Percentiles rank a stretch among this genome's conserved stretches.
phyloP scores from a whole-genome alignment of 2,113 vertebrate species.

The Trichechus manatus region DNA sequence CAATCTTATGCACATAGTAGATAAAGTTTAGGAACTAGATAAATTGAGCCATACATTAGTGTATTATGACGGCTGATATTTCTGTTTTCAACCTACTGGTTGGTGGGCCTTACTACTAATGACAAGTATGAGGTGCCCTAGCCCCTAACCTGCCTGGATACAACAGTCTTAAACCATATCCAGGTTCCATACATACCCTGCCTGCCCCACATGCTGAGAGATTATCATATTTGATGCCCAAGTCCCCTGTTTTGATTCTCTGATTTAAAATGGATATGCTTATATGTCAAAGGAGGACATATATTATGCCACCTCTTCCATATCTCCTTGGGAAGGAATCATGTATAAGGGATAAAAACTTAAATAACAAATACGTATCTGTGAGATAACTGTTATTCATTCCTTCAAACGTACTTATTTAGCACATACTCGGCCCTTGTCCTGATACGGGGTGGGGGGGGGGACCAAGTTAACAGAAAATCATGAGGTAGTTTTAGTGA shows the following conservation, averaged over 20 bases:
- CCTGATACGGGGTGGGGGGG: background rate
- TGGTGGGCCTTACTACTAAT: background rate
- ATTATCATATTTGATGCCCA: background rate
- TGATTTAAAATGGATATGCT: background rate
- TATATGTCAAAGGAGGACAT: background rate
- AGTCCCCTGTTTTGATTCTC: background rate
- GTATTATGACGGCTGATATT: background rate
- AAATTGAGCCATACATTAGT: background rate
- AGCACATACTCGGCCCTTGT: background rate
- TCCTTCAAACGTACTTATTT: background rate
- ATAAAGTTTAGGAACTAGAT: background rate
- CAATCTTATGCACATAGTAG: background rate
- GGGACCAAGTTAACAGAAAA: background rate
- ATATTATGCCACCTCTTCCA: background rate
- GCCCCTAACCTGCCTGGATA: background rate
- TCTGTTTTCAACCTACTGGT: background rate
- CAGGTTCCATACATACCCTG: background rate
- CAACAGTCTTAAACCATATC: background rate
- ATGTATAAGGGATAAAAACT: background rate
- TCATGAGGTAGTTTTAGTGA: background rate
- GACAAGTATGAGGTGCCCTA: background rate
- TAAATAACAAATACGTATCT: background rate
- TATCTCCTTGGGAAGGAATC: constrained; percentile 12
- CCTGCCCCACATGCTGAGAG: background rate
- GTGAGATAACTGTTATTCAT: background rate